Evolutionary conservation across 2,888 invertebrate genomes (phyloP), one percentile per base, ranked within the genome.

Genomic region (Allophyes oxyacanthae): DNA sequence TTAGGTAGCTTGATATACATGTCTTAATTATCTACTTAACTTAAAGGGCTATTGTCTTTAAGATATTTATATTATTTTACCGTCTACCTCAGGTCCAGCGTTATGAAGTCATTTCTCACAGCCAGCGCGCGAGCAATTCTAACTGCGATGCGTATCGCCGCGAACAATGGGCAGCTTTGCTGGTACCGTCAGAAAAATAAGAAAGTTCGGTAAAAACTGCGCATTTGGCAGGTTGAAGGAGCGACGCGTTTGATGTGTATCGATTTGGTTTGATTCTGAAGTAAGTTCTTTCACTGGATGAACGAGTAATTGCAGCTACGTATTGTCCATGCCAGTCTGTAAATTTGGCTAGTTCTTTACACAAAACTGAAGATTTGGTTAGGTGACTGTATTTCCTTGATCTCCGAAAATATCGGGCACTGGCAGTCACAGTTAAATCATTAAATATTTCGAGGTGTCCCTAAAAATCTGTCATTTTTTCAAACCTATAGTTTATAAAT

Each of bases 81-180:
- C 25, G 32, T 44, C 40, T 51, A 32, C 32, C 30, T 53, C 45
- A 53, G 48, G 59, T 65, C 59, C 44, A 54, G 58, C 48, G 46
- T 70, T 77, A 78, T 77, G 68, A 77, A 80, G 77, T 71, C 60
- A 71, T 77, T 71, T 71, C 66, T 70, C 71, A 69, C 56, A 71
- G 64, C 64, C 75, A 79, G 78, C 80, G 82, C 81, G 84, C 80
- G 81, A 81, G 82, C 79, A 75, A 80, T 82, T 80, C 76, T 73
- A 77, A 72, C 65, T 62, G 61, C 73, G 86, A 88, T 86, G 85
- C 77, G 78, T 87, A 87, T 86, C 86, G 70, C 77, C 33, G 62
- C 72, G 73, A 85, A 87, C 87, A 87, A 88, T 87, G 77, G 82
- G 43, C 69, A 78, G 74, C 72, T 49, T 56, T 43, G 25, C 43